phyloP scores from a whole-genome alignment of 1,140 invertebrate species.

The Bombus waltoni region DNA sequence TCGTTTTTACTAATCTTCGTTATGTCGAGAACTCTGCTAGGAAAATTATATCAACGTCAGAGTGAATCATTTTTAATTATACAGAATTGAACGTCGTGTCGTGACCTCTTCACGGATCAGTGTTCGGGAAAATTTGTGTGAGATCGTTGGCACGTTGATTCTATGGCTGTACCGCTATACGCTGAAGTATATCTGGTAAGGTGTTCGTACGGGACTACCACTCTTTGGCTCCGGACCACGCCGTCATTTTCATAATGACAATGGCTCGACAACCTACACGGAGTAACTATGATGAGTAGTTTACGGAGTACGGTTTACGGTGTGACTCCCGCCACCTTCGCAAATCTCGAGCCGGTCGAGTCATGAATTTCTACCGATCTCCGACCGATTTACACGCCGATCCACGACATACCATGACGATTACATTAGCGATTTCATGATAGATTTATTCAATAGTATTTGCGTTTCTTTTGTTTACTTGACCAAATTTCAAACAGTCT shows the following conservation, averaged over 20 bases:
- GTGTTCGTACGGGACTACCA: slow-evolving; percentile 56
- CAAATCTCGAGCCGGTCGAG: slow-evolving; percentile 56
- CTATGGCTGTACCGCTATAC: not conserved
- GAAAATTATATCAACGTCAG: not conserved
- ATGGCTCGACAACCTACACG: slow-evolving; percentile 67
- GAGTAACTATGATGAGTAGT: slow-evolving; percentile 63
- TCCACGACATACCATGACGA: slow-evolving; percentile 25
- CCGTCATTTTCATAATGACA: slow-evolving; percentile 74
- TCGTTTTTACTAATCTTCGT: too few relatives aligned
- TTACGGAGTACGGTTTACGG: slow-evolving; percentile 57
- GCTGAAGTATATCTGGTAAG: slow-evolving; percentile 28
- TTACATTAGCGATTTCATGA: slow-evolving; percentile 27
- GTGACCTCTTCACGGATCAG: not conserved
- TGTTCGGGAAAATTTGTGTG: not conserved
- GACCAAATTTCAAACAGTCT: too few relatives aligned
- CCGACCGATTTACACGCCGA: slow-evolving; percentile 26
- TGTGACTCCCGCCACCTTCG: slow-evolving; percentile 64
- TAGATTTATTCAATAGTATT: not conserved
- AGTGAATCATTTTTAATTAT: not conserved
- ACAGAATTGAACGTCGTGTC: not conserved
- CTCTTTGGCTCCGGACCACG: slow-evolving; percentile 59
- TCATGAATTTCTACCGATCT: slow-evolving; percentile 26
- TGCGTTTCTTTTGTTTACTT: too few relatives aligned
- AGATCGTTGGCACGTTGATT: slow-evolving; percentile 13
- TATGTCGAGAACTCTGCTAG: too few relatives aligned